Evolutionary conservation across 2,797 vertebrate genomes (phyloP).

Genomic region (Xenentodon cancila): DNA sequence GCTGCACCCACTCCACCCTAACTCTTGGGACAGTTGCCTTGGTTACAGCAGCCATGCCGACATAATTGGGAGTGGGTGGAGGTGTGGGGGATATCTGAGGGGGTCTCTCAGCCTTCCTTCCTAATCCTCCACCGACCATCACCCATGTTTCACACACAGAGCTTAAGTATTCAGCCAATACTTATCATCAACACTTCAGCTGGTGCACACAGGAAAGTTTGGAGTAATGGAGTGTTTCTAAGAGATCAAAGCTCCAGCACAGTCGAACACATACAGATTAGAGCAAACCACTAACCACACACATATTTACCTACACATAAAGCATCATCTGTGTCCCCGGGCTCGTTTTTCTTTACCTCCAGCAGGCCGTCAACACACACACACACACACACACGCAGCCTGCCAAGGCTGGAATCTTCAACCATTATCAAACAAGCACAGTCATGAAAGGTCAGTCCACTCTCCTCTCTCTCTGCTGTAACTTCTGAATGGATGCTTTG

Average conservation of each 20-base stretch:
- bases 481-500: conserved; percentile 20
- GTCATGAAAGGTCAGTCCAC: conserved; percentile 14
- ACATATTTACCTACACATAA: conserved; percentile 26
- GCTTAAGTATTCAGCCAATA: conserved; percentile 38
- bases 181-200: conserved; percentile 46
- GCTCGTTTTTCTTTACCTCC: neutral
- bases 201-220: conserved; percentile 39
- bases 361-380: too few relatives aligned
- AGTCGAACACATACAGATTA: too few relatives aligned
- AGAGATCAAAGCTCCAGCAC: conserved; percentile 34
- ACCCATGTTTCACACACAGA: conserved; percentile 26
- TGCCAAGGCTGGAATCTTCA: neutral
- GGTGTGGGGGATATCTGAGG: conserved; percentile 34
- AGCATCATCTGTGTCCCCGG: neutral
- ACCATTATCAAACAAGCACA: neutral
- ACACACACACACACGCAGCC: neutral
- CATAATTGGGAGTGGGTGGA: conserved; percentile 60
- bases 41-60: conserved; percentile 78
- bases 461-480: neutral
- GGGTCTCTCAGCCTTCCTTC: conserved; percentile 50
- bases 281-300: conserved; percentile 10
- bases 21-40: conserved; percentile 79
- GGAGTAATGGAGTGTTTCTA: conserved; percentile 50
- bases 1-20: conserved; percentile 76
- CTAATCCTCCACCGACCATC: conserved; percentile 9